Base-by-base conservation (phyloP, 64 coral and sea anemone species). In the Montipora capricornis region DNA sequence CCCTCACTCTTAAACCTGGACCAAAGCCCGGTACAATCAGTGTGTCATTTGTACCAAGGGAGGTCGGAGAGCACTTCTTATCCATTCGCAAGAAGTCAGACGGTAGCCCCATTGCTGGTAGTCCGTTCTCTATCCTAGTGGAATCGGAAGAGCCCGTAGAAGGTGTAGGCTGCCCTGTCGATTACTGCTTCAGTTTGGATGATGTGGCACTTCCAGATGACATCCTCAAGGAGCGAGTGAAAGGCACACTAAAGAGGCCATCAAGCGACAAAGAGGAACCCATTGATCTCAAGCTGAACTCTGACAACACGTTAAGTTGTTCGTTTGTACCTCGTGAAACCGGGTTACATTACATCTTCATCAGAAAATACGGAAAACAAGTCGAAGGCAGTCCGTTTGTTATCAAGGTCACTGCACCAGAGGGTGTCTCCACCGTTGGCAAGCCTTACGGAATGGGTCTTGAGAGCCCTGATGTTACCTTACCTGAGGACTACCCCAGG, bases 111-210 rank as follows among this genome's bases (percentile, higher is more conserved):
- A 96, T 99, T 20, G 92, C 91, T 44, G 98, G 98, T 29, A 99
- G 98, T 70, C 98, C 98, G 44, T 99, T 99, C 92, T 96, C 95
- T 26, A 99, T 99, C 48, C 87, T 99, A 50, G 98, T 99, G 4
- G 98, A 99, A 74, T 93, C 98, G 5, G 98, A 99, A 58, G 98
- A 99, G 80, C 98, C 98, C 17, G 22, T 96, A 0, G 95, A 99
- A 55, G 98, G 95, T 13, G 98, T 99, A 6, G 94, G 98, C 1
- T 96, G 92, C 19, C 95, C 98, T 11, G 95, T 99, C 5, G 98
- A 99, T 69, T 96, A 96, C 78, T 94, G 92, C 86, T 94, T 99
- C 20, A 95, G 94, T 58, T 91, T 99, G 20, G 95, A 96, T 88
- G 95, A 96, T 71, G 90, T 99, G 4, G 89, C 90, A 16, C 86